phyloP scores from a whole-genome alignment of 2,888 invertebrate species.

The Drosophila neotestacea region DNA sequence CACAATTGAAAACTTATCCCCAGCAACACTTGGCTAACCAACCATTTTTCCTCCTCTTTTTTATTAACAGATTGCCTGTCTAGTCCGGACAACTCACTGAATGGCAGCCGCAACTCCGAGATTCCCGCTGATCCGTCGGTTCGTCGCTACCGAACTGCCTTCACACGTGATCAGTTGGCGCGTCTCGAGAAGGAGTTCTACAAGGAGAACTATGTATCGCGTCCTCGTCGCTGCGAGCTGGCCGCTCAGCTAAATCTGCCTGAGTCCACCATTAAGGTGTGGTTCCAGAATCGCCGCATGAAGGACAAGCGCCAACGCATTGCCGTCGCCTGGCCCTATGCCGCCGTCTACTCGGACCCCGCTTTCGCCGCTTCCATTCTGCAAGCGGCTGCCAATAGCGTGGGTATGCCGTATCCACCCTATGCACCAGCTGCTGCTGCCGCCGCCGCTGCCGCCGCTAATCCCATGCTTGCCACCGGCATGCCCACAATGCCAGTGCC shows the following conservation, averaged over 20 bases:
- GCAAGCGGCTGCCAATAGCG: slow-evolving; percentile 93
- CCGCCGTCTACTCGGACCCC: slow-evolving; percentile 97
- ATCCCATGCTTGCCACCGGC: slow-evolving; percentile 85
- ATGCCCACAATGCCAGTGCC: slow-evolving; percentile 87
- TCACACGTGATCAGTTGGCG: slow-evolving; percentile 96
- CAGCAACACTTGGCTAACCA: slow-evolving; percentile 32
- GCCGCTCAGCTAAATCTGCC: slow-evolving; percentile 96
- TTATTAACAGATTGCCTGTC: slow-evolving; percentile 85
- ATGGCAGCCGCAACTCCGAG: slow-evolving; percentile 82
- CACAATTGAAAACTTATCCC: background rate
- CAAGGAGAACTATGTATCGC: slow-evolving; percentile 98
- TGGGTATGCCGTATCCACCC: slow-evolving; percentile 88
- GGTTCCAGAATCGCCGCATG: slow-evolving; percentile 90
- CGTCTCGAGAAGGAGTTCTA: slow-evolving; percentile 98
- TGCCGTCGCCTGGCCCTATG: slow-evolving; percentile 97
- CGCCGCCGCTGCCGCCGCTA: slow-evolving; percentile 79
- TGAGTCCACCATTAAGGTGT: slow-evolving; percentile 99
- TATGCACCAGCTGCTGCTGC: slow-evolving; percentile 85
- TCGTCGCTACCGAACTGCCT: slow-evolving; percentile 97
- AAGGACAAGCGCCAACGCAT: slow-evolving; percentile 97
- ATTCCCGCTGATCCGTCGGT: slow-evolving; percentile 88
- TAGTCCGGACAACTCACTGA: slow-evolving; percentile 84
- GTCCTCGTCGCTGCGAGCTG: slow-evolving; percentile 97
- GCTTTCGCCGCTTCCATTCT: slow-evolving; percentile 96
- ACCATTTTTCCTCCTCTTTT: background rate